Base-by-base conservation (phyloP, 2,797 vertebrate species). In the Ispidina picta region DNA sequence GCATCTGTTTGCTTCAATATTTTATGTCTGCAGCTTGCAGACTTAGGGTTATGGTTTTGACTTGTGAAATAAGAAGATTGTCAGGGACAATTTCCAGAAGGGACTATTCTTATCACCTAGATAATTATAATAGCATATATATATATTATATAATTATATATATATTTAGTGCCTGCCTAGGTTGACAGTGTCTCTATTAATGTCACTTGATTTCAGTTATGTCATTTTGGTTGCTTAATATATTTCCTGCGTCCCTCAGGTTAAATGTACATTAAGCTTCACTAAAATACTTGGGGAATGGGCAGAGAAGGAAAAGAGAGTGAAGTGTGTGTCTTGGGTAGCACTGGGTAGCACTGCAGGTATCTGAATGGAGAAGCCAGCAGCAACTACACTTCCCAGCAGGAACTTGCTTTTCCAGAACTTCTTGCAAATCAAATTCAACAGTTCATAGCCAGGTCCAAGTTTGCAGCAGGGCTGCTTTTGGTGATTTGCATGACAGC, bases 181-280 rank as follows among this genome's bases (percentile, higher is more conserved):
- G 22, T 31, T 3, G 54, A 18, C 19, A 39, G 33, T 1, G 0
- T 39, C 46, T 64, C 83, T 37, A 1, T 80, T n/a, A 63, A 59
- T 19, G 41, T 51, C 52, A 3, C 55, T 72, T 22, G 44, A 54
- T 81, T 59, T 33, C 76, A 31, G 69, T 37, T 69, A 31, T 12
- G 70, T 39, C 21, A 78, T 86, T 95, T 46, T 49, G 64, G 63
- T 92, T 92, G 76, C 84, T 92, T 83, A 89, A 85, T 39, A 28
- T 1, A 21, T 39, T 48, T 72, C 31, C 39, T 41, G 31, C 0
- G 0, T 85, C 65, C 89, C 90, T 22, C 49, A 59, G 82, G 88
- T 87, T 52, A 72, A 69, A 64, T 21, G 65, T 41, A 48, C n/a
- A 8, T 66, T 66, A 54, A 0, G 0, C 21, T 81, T 85, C 73